A percentile compares a stretch with the other conserved stretches of the same genome.
These are phyloP conservation scores for Amblyopsis rosae DNA, from an alignment of 2,113 vertebrate genomes.

Conservation along the genomic window DNA sequence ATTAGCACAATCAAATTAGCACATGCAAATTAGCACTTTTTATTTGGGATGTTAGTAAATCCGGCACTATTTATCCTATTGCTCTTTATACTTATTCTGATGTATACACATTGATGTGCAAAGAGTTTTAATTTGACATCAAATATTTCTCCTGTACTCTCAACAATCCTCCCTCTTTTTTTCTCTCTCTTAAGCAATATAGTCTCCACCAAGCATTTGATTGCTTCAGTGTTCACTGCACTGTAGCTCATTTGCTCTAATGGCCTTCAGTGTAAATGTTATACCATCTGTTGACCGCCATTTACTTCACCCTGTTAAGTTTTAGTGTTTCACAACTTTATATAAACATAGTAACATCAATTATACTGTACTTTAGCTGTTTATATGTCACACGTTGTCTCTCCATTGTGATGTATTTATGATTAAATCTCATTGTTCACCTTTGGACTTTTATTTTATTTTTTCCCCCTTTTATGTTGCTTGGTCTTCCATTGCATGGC, in stretches of 20 bases:
- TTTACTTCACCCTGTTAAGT: constrained; percentile 68
- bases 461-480: constrained; percentile 18
- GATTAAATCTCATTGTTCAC: constrained; percentile 26
- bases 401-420: constrained; percentile 1
- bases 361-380: constrained; percentile 34
- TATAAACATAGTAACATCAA: constrained; percentile 45
- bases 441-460: constrained; percentile 27
- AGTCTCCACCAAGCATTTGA: constrained; percentile 67
- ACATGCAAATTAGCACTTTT: too few species aligned
- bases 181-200: constrained; percentile 60
- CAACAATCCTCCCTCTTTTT: constrained; percentile 36
- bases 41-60: too few species aligned
- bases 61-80: neutral
- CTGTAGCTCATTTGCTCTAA: constrained; percentile 72
- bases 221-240: constrained; percentile 73
- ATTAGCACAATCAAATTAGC: too few species aligned
- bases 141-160: constrained; percentile 21
- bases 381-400: constrained; percentile 23
- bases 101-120: constrained; percentile 2
- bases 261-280: constrained; percentile 67
- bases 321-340: constrained; percentile 51
- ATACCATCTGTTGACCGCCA: constrained; percentile 59
- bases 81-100: constrained; percentile 15
- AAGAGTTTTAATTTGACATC: too few species aligned
- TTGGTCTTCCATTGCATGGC: constrained; percentile 30